These are phyloP conservation scores for Acrobasis repandana DNA, from an alignment of 2,888 invertebrate genomes.

Conservation along the genomic window DNA sequence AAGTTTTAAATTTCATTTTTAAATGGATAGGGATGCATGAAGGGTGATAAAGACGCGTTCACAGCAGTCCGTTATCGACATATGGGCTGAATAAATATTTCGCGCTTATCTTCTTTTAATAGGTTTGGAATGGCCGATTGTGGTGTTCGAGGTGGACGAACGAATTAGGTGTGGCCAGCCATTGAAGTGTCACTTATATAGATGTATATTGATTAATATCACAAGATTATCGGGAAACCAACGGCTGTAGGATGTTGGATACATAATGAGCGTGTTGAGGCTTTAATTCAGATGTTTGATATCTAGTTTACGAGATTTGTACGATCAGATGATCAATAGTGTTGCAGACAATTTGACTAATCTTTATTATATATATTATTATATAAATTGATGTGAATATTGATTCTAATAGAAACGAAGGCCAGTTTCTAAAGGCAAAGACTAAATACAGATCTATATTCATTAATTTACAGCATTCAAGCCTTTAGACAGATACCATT, in stretches of 20 bases:
- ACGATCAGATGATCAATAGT: too few relatives aligned
- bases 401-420: too few relatives aligned
- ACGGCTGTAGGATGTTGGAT: background rate
- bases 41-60: slow-evolving; percentile 74
- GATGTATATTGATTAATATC: slow-evolving; percentile 36
- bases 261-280: background rate
- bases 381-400: too few relatives aligned
- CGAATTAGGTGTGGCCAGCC: slow-evolving; percentile 26
- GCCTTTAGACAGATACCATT: too few relatives aligned
- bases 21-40: slow-evolving; percentile 48
- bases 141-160: slow-evolving; percentile 37
- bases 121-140: slow-evolving; percentile 71
- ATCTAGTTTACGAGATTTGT: too few relatives aligned
- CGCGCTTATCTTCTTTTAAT: slow-evolving; percentile 75
- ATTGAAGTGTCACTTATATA: slow-evolving; percentile 7
- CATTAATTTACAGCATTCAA: too few relatives aligned
- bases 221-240: slow-evolving; percentile 29
- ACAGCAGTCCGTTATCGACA: slow-evolving; percentile 72
- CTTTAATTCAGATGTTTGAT: background rate
- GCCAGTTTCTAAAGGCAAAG: too few relatives aligned
- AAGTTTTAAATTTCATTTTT: slow-evolving; percentile 33
- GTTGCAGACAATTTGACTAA: too few relatives aligned
- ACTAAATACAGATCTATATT: too few relatives aligned
- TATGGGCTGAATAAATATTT: slow-evolving; percentile 71
- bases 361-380: too few relatives aligned